Evolutionary conservation across 2,888 invertebrate genomes (phyloP), one percentile per base, ranked within the genome.

Genomic region (Noctua pronuba): DNA sequence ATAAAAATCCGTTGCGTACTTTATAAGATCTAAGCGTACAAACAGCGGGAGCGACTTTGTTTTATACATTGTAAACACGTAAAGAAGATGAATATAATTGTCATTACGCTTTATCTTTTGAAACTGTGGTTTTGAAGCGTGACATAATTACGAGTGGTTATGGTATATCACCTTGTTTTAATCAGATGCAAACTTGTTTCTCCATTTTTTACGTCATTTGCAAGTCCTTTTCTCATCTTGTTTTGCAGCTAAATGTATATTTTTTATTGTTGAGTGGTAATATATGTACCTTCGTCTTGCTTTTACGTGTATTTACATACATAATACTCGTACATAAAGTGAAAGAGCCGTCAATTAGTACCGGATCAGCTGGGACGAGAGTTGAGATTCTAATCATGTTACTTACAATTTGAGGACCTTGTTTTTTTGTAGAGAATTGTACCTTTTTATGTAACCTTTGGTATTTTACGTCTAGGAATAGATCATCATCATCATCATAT

Each of bases 331-430:
- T n/a, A 46, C 31, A 35, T 65, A 35, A 75, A 79, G 79, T 55
- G 82, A 76, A 79, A 75, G 52, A 38, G 28, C 21, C 1, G 60
- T 55, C 38, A 82, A 55, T 76, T 76, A 67, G 44, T 55, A 82
- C 67, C 60, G 82, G 66, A 62, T 75, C 60, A 67, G 65, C n/a
- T 44, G 66, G 44, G 21, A 44, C 1, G 65, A 60, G 24, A 38
- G n/a, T 44, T 80, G 16, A 46, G 41, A 65, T 79, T 58, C 1
- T n/a, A 58, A 81, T 66, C 31, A 55, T 49, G 31, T 52, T 52
- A 3, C 10, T 52, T 24, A 44, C 7, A 11, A 67, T 41, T 62
- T 79, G 49, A 52, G 41, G 11, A 49, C 21, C 10, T 21, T 2
- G 1, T 0, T 4, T 60, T 58, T 46, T 28, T 1, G 18, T 24